A percentile compares a stretch with the other conserved stretches of the same genome.
phyloP scores from a whole-genome alignment of 2,113 vertebrate species.

The Herpetotheres cachinnans region DNA sequence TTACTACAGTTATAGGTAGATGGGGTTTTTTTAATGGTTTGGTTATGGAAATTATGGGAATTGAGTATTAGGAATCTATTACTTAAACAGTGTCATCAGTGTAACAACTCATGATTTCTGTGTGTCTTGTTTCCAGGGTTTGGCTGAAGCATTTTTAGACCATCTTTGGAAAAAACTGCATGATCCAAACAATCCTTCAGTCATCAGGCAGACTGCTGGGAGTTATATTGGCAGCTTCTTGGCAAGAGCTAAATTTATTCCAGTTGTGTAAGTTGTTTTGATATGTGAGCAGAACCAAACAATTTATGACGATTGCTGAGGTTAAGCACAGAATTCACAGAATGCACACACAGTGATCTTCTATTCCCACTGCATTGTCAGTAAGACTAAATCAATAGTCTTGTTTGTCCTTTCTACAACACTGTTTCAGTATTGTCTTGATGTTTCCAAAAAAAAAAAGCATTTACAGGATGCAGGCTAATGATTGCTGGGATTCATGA shows the following conservation, averaged over 20 bases:
- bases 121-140: constrained; percentile 72
- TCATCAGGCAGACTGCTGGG: constrained; percentile 89
- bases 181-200: constrained; percentile 84
- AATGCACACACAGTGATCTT: background rate
- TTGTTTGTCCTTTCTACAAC: background rate
- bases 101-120: background rate
- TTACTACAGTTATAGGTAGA: background rate
- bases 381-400: background rate
- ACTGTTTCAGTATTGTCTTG: background rate
- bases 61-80: background rate
- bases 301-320: background rate
- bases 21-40: background rate
- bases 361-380: background rate
- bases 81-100: background rate
- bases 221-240: constrained; percentile 94
- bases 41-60: background rate
- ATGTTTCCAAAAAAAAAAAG: background rate
- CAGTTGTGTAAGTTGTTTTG: constrained; percentile 83
- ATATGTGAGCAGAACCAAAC: background rate
- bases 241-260: constrained; percentile 92
- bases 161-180: constrained; percentile 94
- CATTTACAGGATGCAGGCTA: background rate
- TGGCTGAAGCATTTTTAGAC: constrained; percentile 94
- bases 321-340: background rate
- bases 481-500: background rate